These are phyloP conservation scores for Myopa tessellatipennis DNA, from an alignment of 2,888 invertebrate species.

Conservation along the genomic window DNA sequence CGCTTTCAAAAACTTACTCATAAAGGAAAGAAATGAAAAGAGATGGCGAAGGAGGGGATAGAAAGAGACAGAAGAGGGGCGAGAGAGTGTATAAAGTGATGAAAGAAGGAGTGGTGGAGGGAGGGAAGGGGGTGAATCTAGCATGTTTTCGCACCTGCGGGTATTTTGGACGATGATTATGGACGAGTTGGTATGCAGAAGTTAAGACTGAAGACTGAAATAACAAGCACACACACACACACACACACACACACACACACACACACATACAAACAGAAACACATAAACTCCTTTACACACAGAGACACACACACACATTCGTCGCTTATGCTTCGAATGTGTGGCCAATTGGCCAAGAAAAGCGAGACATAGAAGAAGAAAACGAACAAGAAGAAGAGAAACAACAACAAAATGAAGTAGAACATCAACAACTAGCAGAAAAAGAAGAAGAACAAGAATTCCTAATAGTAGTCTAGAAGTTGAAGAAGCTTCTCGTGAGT, in stretches of 20 bases:
- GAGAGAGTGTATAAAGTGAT: too few relatives aligned
- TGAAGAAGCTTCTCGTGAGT: too few relatives aligned
- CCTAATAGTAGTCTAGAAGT: too few relatives aligned
- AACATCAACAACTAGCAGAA: background rate
- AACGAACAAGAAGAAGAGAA: background rate
- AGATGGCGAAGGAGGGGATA: too few relatives aligned
- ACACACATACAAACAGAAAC: background rate
- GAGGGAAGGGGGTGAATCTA: background rate
- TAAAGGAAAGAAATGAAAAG: too few relatives aligned
- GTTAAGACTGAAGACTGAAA: background rate
- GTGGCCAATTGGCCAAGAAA: slow-evolving; percentile 15
- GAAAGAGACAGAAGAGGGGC: too few relatives aligned
- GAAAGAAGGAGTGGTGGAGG: background rate
- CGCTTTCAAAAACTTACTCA: too few relatives aligned
- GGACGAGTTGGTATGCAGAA: slow-evolving; percentile 31
- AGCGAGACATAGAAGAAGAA: background rate
- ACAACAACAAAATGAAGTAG: background rate
- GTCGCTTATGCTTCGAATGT: background rate
- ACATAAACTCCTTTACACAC: background rate
- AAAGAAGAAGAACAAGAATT: too few relatives aligned
- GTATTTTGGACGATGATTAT: slow-evolving; percentile 24
- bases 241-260: background rate
- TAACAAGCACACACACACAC: background rate
- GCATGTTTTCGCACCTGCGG: slow-evolving; percentile 17
- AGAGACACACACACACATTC: background rate